Evolutionary conservation across 1,140 invertebrate genomes (phyloP), one percentile per base, ranked within the genome.

Genomic region (Contarinia nasturtii): DNA sequence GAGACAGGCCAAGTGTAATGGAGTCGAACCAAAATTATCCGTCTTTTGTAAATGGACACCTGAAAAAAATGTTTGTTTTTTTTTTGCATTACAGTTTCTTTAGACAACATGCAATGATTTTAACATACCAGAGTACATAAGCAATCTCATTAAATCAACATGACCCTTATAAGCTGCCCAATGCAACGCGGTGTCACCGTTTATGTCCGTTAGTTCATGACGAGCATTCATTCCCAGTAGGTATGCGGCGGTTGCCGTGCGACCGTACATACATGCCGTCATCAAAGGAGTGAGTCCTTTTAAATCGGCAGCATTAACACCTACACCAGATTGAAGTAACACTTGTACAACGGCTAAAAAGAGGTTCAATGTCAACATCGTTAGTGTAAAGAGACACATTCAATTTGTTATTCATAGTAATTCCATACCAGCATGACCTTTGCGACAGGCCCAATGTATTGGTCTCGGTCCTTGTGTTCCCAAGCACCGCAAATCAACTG

Each of bases 141-240:
- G 66, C 43, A 94, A 63, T 42, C 82, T 74, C 52, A 91, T 88
- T 44, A 92, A 61, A 55, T 92, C 88, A 0, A 83, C 76, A 56
- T 90, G 84, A 1, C 87, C 88, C 68, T 93, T 93, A 60, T 91
- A 92, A 2, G 84, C 83, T 0, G 88, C 87, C 89, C 89, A 94
- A 55, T 94, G 88, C 5, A 92, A 64, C 0, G 88, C 88, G 4
- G 86, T 90, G 53, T 94, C 88, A 0, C 89, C 88, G 60, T 92
- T 91, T 51, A 87, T 86, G 57, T 94, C 87, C 7, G 84, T 82
- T 3, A 91, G 63, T 57, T 87, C 78, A 49, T 87, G 80, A 1
- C 84, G 66, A 12, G 82, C 86, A 21, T 82, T 86, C 74, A 85
- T 88, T 10, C 87, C 88, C 42, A 94, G 71, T 1, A 94, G 66